Base-by-base conservation (phyloP, 2,888 invertebrate species). In the Oxytorus armatus region DNA sequence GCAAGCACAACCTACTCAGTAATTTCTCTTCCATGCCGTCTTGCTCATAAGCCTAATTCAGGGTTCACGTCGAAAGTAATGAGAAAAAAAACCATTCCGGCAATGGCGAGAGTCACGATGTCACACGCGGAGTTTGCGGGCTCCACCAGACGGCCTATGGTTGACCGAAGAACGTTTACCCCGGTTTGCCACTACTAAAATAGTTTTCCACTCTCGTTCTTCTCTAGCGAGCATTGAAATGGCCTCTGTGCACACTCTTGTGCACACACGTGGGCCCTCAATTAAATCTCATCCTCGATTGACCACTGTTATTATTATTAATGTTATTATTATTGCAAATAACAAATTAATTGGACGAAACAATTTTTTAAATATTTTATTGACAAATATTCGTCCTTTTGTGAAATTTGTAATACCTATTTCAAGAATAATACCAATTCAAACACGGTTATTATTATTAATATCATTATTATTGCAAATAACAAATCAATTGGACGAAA, bases 131-230 rank as follows among this genome's bases (percentile, higher is more conserved):
- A 72, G 76, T 66, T 61, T 39, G 66, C 70, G 70, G 25, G 33
- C 69, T 65, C 51, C n/a, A 55, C n/a, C 53, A 36, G 42, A 33
- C 73, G 42, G 33, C 29, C 23, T n/a, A 53, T 53, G 55, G n/a
- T 39, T 14, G 65, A 53, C 44, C 29, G 44, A 70, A 61, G 72
- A 79, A 68, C 79, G 70, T 75, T 70, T 79, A 75, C 79, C 76
- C 65, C 79, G 76, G 29, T 66, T 76, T 76, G 61, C 72, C 36
- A 49, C 66, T 66, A 79, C 79, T 72, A 79, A 79, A 79, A 79
- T 79, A 79, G 76, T 79, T 79, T 57, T 66, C 55, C 72, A 57
- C 72, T 51, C 65, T 63, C 65, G 21, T 42, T 55, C 23, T 25
- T 44, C 29, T 11, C 11, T 55, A 51, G 51, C 47, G 55, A 10